phyloP scores from a whole-genome alignment of 2,797 vertebrate genomes.

The Limosa lapponica region DNA sequence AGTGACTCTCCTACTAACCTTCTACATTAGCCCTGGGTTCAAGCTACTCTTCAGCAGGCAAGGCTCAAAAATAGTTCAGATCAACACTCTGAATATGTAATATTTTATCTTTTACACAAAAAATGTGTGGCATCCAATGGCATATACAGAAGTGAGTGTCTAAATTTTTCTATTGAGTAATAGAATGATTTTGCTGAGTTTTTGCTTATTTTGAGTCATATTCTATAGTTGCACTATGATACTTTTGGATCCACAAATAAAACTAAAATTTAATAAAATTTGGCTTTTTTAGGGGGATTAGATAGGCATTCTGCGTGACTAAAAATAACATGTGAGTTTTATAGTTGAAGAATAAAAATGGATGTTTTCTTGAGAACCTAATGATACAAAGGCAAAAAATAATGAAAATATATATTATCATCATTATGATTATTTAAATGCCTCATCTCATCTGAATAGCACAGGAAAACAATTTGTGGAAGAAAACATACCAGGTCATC shows the following conservation, averaged over 20 bases:
- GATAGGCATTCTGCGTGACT: background rate
- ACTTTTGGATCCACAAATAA: background rate
- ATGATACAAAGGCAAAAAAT: background rate
- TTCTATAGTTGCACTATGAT: background rate
- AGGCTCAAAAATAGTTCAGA: background rate
- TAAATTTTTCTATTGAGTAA: background rate
- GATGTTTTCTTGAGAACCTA: background rate
- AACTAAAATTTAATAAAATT: background rate
- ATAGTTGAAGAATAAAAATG: background rate
- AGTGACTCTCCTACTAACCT: background rate
- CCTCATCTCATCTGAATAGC: background rate
- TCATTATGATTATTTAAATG: background rate
- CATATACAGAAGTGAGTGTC: background rate
- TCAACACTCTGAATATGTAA: background rate
- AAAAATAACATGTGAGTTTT: background rate
- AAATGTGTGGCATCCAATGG: background rate
- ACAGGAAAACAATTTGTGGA: background rate
- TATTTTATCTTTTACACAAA: background rate
- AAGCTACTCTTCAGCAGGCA: background rate
- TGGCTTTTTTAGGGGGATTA: background rate
- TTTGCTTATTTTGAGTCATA: background rate
- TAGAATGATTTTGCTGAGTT: background rate
- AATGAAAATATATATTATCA: background rate
- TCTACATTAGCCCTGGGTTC: background rate
- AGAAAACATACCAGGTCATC: background rate